These are phyloP conservation scores for Macrophya annulata DNA, from an alignment of 2,888 invertebrate species.

Conservation along the genomic window DNA sequence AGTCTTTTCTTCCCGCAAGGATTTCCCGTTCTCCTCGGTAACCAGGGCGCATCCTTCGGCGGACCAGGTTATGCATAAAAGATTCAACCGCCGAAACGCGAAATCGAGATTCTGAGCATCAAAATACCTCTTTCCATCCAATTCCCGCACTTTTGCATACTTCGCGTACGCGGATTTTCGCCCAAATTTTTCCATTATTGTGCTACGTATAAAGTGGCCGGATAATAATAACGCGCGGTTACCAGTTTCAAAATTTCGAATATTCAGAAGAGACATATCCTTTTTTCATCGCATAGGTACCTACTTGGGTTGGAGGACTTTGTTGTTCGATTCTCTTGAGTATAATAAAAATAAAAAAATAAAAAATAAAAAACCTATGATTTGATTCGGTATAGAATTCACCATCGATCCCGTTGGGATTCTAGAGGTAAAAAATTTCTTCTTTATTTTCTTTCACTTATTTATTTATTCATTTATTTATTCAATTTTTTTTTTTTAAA, in stretches of 20 bases:
- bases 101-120: constrained; percentile 49
- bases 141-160: constrained; percentile 44
- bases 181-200: constrained; percentile 47
- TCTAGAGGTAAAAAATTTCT: background rate
- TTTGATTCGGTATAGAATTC: constrained; percentile 26
- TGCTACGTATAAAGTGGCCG: constrained; percentile 45
- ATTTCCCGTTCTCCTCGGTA: constrained; percentile 34
- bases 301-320: background rate
- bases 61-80: constrained; percentile 47
- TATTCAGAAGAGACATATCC: constrained; percentile 1
- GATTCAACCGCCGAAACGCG: constrained; percentile 47
- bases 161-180: constrained; percentile 31
- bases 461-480: background rate
- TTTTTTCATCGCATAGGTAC: background rate
- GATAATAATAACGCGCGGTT: constrained; percentile 30
- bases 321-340: constrained; percentile 33
- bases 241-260: constrained; percentile 30
- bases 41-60: constrained; percentile 45
- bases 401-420: background rate
- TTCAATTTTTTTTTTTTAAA: background rate
- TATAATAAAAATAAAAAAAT: background rate
- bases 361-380: background rate
- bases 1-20: constrained; percentile 7
- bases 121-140: constrained; percentile 37
- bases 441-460: background rate